phyloP scores from a whole-genome alignment of 2,888 invertebrate genomes.

The Aspidapion aeneum region DNA sequence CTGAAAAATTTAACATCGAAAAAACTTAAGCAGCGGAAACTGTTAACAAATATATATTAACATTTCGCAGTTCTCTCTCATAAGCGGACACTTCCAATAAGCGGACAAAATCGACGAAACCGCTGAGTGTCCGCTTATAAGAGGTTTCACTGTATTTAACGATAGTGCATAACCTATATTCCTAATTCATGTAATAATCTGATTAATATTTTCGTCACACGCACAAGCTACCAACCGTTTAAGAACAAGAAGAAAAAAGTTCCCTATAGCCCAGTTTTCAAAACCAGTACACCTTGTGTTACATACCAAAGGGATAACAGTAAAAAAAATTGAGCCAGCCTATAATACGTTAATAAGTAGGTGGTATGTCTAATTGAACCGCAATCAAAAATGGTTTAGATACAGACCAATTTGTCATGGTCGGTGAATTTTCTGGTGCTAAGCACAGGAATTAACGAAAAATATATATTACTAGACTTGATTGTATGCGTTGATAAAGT shows the following conservation, averaged over 20 bases:
- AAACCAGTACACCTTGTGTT: background rate
- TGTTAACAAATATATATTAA: too few relatives aligned
- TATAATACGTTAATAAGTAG: background rate
- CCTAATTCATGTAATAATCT: background rate
- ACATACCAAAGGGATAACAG: background rate
- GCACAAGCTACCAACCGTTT: background rate
- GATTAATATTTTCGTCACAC: background rate
- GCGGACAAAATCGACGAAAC: too few relatives aligned
- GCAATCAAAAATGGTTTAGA: background rate
- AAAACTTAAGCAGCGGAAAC: too few relatives aligned
- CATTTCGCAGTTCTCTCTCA: too few relatives aligned
- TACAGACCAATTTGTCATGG: background rate
- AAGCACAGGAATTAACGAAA: background rate
- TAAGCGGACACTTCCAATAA: too few relatives aligned
- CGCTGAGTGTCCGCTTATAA: too few relatives aligned
- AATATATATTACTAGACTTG: background rate
- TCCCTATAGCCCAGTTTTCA: background rate
- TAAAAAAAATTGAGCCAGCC: background rate
- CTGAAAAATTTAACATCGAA: too few relatives aligned
- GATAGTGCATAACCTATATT: too few relatives aligned
- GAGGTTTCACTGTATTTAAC: too few relatives aligned
- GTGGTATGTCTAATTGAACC: background rate
- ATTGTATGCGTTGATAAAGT: background rate
- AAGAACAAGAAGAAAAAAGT: background rate
- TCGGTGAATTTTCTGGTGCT: background rate